Evolutionary conservation across 1,140 invertebrate species (phyloP).

Genomic region (Hypsibius dujardini): DNA sequence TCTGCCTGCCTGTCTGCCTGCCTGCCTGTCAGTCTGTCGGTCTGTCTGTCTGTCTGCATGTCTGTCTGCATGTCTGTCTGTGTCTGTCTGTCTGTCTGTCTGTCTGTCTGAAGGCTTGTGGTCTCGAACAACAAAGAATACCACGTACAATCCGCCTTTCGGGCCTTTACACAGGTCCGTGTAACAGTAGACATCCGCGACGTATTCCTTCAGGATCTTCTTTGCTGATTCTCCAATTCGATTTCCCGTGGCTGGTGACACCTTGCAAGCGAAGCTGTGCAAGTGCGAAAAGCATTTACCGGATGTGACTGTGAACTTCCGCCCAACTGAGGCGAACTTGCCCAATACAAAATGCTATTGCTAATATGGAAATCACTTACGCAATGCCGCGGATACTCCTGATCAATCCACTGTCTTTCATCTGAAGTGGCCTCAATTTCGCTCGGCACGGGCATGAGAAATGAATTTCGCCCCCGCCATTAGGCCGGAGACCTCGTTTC

Average conservation of each 20-base stretch:
- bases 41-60: not conserved
- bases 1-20: not conserved
- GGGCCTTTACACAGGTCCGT: conserved; percentile 69
- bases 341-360: not conserved
- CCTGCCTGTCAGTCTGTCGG: not conserved
- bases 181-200: conserved; percentile 86
- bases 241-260: conserved; percentile 75
- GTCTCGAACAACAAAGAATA: conserved; percentile 7
- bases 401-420: conserved; percentile 18
- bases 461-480: conserved; percentile 71
- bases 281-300: not conserved
- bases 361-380: not conserved
- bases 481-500: conserved; percentile 61
- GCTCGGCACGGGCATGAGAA: conserved; percentile 67
- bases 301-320: not conserved
- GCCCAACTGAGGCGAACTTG: too few relatives aligned
- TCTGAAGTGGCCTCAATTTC: conserved; percentile 44
- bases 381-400: conserved; percentile 28
- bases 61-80: conserved; percentile 3
- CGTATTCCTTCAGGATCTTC: conserved; percentile 66
- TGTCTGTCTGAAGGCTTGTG: not conserved
- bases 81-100: not conserved
- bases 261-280: conserved; percentile 53
- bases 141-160: conserved; percentile 13
- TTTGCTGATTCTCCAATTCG: conserved; percentile 80